A percentile compares a stretch with the other conserved stretches of the same genome.
Conservation (phyloP, 2,888 invertebrate genomes). For the Pachycephus smyrnensis region DNA sequence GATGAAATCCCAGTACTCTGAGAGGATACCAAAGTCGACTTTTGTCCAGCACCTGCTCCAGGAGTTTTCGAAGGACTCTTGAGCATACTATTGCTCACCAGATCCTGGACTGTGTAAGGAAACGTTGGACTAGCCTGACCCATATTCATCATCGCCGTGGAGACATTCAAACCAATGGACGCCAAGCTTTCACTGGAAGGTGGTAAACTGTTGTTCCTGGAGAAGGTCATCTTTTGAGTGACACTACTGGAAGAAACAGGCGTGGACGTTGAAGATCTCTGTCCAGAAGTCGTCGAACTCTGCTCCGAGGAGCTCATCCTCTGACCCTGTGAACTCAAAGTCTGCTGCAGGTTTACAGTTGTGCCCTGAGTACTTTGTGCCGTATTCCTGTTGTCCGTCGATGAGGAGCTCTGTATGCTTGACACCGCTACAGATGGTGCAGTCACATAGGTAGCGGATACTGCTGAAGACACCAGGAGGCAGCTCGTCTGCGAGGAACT, state of each 20-base stretch:
- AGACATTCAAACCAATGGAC: slow-evolving; percentile 47
- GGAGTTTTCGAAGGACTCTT: slow-evolving; percentile 33
- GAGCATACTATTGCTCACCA: slow-evolving; percentile 40
- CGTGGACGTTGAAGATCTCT: slow-evolving; percentile 1
- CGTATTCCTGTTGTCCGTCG: not conserved
- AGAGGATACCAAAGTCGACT: slow-evolving; percentile 23
- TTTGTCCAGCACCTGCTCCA: slow-evolving; percentile 26
- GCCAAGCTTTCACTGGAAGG: slow-evolving; percentile 39
- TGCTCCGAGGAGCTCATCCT: slow-evolving; percentile 15
- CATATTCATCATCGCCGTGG: slow-evolving; percentile 40
- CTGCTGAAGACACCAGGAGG: not conserved
- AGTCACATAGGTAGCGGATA: slow-evolving; percentile 5
- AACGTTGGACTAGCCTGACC: slow-evolving; percentile 31
- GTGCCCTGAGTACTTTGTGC: slow-evolving; percentile 10
- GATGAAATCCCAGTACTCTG: slow-evolving; percentile 25
- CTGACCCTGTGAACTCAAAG: slow-evolving; percentile 23
- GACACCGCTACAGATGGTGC: not conserved
- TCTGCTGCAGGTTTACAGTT: slow-evolving; percentile 20
- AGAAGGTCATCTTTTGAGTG: slow-evolving; percentile 1
- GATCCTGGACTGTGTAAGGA: slow-evolving; percentile 49
- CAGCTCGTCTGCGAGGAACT: slow-evolving; percentile 1
- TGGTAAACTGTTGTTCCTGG: slow-evolving; percentile 10
- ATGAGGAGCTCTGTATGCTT: not conserved
- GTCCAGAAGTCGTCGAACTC: slow-evolving; percentile 2
- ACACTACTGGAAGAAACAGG: not conserved